Evolutionary conservation across 2,797 vertebrate genomes (phyloP).

Genomic region (Xyrichtys novacula): DNA sequence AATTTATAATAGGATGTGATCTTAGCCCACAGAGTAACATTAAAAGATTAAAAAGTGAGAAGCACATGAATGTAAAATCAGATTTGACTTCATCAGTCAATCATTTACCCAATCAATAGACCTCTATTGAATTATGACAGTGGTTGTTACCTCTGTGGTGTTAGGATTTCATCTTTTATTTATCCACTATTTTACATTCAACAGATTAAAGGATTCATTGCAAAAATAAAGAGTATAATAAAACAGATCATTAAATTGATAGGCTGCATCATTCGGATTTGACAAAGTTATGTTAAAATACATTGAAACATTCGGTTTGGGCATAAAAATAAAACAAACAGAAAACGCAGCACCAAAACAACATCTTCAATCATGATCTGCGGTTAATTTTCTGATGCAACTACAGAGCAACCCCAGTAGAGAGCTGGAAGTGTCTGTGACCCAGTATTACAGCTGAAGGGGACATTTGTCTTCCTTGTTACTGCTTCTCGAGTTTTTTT

Average conservation of each 20-base stretch:
- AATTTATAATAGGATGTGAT: not conserved
- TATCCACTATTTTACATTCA: not conserved
- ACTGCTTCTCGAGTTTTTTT: not conserved
- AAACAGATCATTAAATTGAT: not conserved
- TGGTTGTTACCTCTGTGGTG: not conserved
- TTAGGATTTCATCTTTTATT: not conserved
- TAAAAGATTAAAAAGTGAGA: not conserved
- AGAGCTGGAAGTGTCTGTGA: constrained; percentile 16
- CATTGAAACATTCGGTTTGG: too few relatives aligned
- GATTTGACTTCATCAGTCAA: not conserved
- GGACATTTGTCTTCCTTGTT: not conserved
- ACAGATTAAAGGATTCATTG: not conserved
- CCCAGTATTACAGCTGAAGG: constrained; percentile 9
- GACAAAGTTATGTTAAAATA: not conserved
- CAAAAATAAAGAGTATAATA: not conserved
- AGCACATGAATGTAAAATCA: not conserved
- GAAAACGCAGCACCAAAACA: constrained; percentile 3
- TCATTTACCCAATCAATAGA: not conserved
- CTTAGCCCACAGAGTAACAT: not conserved
- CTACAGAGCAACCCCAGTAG: constrained; percentile 48
- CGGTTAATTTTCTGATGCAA: constrained; percentile 68
- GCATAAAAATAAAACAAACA: constrained; percentile 9
- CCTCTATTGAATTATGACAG: not conserved
- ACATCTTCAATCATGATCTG: constrained; percentile 18
- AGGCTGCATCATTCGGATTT: not conserved